A percentile compares a stretch with the other conserved stretches of the same genome.
These are phyloP conservation scores for Rhopilema esculentum DNA, from an alignment of 30 jellyfish, hydroid and myxozoan genomes.

Conservation along the genomic window DNA sequence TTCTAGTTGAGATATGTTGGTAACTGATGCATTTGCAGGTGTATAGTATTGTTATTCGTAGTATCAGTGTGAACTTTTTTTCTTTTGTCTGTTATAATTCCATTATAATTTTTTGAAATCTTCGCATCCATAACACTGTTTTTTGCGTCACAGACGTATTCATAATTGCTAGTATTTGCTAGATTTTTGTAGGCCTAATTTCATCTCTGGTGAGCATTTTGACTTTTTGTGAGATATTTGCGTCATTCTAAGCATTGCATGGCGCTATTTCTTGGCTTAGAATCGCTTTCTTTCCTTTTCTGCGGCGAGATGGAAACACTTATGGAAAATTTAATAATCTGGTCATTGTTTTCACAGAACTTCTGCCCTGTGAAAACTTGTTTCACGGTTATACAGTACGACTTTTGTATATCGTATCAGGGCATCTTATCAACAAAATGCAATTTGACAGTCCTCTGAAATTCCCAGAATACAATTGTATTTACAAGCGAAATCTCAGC, in stretches of 20 bases:
- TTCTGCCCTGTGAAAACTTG: neutral
- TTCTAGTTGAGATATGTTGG: too few relatives aligned
- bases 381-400: neutral
- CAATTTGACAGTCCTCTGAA: conserved; percentile 30
- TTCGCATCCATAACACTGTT: too few relatives aligned
- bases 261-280: neutral
- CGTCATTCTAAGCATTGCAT: neutral
- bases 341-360: neutral
- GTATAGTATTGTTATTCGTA: too few relatives aligned
- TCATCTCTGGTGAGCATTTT: neutral
- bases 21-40: too few relatives aligned
- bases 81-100: too few relatives aligned
- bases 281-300: neutral
- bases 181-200: neutral
- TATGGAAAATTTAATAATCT: neutral
- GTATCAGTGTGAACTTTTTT: too few relatives aligned
- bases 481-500: conserved; percentile 14
- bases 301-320: neutral
- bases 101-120: too few relatives aligned
- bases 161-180: too few relatives aligned
- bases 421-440: conserved; percentile 17
- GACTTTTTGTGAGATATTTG: neutral
- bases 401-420: neutral
- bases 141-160: too few relatives aligned
- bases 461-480: conserved; percentile 19